Percentiles rank a stretch among this genome's conserved stretches.
Evolutionary conservation across 2,888 invertebrate species (phyloP).

Genomic region (Anarsia innoxiella): DNA sequence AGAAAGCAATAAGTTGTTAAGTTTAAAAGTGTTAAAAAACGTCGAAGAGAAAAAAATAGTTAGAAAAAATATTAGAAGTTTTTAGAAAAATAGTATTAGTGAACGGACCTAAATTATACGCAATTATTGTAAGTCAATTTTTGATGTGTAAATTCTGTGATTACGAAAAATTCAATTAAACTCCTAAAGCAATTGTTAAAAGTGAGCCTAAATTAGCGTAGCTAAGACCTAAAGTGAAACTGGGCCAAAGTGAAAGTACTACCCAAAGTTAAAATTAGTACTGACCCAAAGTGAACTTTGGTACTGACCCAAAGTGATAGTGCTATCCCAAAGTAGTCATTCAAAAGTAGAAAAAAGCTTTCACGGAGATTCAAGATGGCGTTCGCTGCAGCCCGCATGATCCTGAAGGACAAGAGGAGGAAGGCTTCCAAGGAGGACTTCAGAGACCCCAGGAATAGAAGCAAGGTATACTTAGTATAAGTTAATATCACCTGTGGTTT

Average conservation of each 20-base stretch:
- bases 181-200: slow-evolving; percentile 1
- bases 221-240: neutral
- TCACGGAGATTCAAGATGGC: slow-evolving; percentile 76
- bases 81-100: slow-evolving; percentile 22
- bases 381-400: slow-evolving; percentile 89
- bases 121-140: slow-evolving; percentile 48
- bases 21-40: slow-evolving; percentile 31
- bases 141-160: slow-evolving; percentile 36
- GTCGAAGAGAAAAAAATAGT: no score
- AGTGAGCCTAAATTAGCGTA: slow-evolving; percentile 14
- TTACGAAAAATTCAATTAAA: slow-evolving; percentile 26
- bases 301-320: slow-evolving; percentile 10
- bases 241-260: neutral
- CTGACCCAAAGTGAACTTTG: slow-evolving; percentile 1
- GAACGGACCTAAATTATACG: slow-evolving; percentile 20
- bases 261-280: neutral
- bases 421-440: slow-evolving; percentile 89
- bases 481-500: no score
- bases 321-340: slow-evolving; percentile 14
- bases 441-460: slow-evolving; percentile 81
- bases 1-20: slow-evolving; percentile 44
- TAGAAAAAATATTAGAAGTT: slow-evolving; percentile 19
- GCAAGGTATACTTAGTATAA: slow-evolving; percentile 79
- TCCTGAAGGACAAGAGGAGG: slow-evolving; percentile 86
- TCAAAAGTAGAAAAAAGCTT: slow-evolving; percentile 3